Base-by-base conservation (phyloP, 2,888 invertebrate genomes). In the Drymonia ruficornis region DNA sequence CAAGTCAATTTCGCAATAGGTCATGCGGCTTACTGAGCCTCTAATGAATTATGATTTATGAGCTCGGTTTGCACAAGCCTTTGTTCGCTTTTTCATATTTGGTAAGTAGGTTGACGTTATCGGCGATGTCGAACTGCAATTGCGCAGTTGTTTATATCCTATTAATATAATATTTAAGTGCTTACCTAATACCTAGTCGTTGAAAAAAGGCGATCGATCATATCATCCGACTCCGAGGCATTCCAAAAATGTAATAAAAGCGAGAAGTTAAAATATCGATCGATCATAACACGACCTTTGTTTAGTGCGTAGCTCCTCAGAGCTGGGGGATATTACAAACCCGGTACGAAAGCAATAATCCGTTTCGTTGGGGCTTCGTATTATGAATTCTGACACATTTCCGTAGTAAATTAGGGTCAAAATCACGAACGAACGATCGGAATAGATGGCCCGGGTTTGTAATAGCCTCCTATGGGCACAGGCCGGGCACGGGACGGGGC, bases 21-120 rank as follows among this genome's bases (percentile, higher is more conserved):
- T 83, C 80, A 83, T 66, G 61, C 56, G 63, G 73, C 76, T 80
- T 81, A 73, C 70, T 60, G 69, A 74, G 65, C 68, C 65, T 68
- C 74, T 83, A 87, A 86, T 83, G 80, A 86, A 80, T 78, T 67
- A 72, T 87, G 86, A 87, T 86, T 86, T 83, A 86, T 86, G 78
- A 72, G 61, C 73, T 65, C 66, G 59, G 59, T 62, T 71, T 74
- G 61, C 73, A 61, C 70, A 75, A 77, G 60, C 68, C 65, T 73
- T 79, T 80, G 79, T 80, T 78, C 65, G 64, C 61, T 76, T 80
- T 80, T 78, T 77, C 72, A 63, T 73, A 75, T 74, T 74, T 74
- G 72, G 72, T 62, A 78, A 76, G 65, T 76, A 62, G 76, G 75
- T 65, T 70, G 67, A 61, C 61, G 56, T 69, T 70, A 69, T 69